These are phyloP conservation scores for Eubasilissa regina DNA, from an alignment of 1,140 invertebrate genomes.

Conservation along the genomic window DNA sequence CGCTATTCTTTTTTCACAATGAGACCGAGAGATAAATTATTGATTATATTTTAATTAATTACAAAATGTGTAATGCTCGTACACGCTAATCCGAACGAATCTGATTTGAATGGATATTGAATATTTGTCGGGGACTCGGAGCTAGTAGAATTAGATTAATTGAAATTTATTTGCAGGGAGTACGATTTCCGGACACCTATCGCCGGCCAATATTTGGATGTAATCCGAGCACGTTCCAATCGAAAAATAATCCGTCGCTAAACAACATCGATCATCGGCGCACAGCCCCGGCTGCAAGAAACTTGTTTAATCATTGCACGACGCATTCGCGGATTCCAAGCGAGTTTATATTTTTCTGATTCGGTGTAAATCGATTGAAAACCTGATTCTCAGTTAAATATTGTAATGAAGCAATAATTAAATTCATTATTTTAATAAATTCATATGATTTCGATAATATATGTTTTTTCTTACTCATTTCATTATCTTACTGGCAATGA, in stretches of 20 bases:
- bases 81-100: neutral
- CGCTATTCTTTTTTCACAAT: too few relatives aligned
- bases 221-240: slow-evolving; percentile 60
- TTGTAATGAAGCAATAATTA: too few relatives aligned
- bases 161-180: slow-evolving; percentile 60
- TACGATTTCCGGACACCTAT: slow-evolving; percentile 24
- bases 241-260: slow-evolving; percentile 57
- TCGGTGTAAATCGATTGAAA: slow-evolving; percentile 21
- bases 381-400: slow-evolving; percentile 30
- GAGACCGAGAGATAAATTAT: too few relatives aligned
- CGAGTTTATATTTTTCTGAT: slow-evolving; percentile 5
- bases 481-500: too few relatives aligned
- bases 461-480: too few relatives aligned
- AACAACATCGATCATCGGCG: slow-evolving; percentile 56
- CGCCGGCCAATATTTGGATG: slow-evolving; percentile 41
- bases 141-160: slow-evolving; percentile 58
- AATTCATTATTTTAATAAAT: too few relatives aligned
- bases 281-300: neutral
- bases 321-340: neutral
- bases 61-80: neutral
- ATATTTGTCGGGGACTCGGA: neutral
- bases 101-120: too few relatives aligned
- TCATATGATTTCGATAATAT: too few relatives aligned
- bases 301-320: neutral
- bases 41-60: neutral